Conservation (phyloP, 2,113 vertebrate species). For the Xiphophorus maculatus region DNA sequence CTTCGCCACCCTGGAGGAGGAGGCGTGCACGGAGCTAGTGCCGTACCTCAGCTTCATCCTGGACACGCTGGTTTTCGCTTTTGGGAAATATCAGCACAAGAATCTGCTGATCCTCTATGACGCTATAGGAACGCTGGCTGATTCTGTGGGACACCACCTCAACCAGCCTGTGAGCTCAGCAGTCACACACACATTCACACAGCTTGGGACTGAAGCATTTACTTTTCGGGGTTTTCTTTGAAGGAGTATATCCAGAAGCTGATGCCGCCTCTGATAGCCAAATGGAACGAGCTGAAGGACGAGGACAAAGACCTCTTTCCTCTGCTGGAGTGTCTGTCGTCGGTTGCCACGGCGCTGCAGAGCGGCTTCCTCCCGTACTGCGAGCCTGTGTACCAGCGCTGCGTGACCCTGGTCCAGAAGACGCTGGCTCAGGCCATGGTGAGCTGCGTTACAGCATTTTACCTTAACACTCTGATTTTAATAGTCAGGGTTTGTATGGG, state of each 20-base stretch:
- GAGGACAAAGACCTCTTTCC: constrained; percentile 95
- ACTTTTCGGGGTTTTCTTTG: neutral
- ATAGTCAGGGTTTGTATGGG: too few relatives aligned
- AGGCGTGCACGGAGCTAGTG: constrained; percentile 95
- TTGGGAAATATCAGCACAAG: constrained; percentile 97
- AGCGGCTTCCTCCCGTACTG: constrained; percentile 95
- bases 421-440: constrained; percentile 96
- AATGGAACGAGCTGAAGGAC: constrained; percentile 95
- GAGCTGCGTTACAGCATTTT: constrained; percentile 36
- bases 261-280: constrained; percentile 93
- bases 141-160: constrained; percentile 95
- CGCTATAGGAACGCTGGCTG: constrained; percentile 92
- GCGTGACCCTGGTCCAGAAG: constrained; percentile 94
- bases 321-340: constrained; percentile 91
- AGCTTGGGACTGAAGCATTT: neutral
- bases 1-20: constrained; percentile 94
- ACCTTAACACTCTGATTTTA: neutral
- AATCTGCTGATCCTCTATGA: constrained; percentile 96
- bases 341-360: constrained; percentile 93
- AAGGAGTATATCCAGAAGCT: constrained; percentile 94
- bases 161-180: constrained; percentile 86
- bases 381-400: constrained; percentile 95
- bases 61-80: constrained; percentile 95
- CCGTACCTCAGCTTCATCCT: constrained; percentile 95
- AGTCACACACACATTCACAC: neutral